A percentile compares a stretch with the other conserved stretches of the same genome.
Conservation (phyloP, 1,140 invertebrate genomes). For the Pogonomyrmex californicus region DNA sequence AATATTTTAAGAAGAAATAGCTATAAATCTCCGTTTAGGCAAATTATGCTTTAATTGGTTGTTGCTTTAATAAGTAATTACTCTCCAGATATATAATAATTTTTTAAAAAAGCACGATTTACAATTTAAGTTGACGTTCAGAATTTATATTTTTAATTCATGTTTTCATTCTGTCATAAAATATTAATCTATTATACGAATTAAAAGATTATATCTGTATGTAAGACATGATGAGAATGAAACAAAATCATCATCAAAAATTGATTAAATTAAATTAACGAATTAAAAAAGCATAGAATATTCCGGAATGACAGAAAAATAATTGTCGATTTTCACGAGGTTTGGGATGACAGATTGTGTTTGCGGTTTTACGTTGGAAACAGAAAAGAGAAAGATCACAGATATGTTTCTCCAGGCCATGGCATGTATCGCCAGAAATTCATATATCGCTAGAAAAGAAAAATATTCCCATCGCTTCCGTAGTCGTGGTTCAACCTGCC, state of each 20-base stretch:
- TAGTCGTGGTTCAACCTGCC: conserved; percentile 29
- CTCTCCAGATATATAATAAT: background rate
- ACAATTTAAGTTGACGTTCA: background rate
- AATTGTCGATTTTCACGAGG: conserved; percentile 35
- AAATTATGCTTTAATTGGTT: background rate
- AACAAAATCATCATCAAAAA: conserved; percentile 7
- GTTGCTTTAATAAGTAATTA: background rate
- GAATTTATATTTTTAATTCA: too few relatives aligned
- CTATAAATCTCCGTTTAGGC: background rate
- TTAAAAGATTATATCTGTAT: background rate
- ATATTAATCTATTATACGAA: background rate
- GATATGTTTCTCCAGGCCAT: conserved; percentile 47
- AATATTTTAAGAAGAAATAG: background rate
- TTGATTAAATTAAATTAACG: background rate
- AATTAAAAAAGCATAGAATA: background rate
- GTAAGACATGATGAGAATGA: background rate
- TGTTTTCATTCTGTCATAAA: background rate
- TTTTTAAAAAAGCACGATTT: background rate
- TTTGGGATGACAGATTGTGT: conserved; percentile 27
- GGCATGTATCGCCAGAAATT: conserved; percentile 51
- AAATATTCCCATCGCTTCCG: conserved; percentile 55
- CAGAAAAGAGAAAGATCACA: conserved; percentile 14
- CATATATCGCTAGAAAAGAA: conserved; percentile 62
- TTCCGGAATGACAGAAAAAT: conserved; percentile 1
- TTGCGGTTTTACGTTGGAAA: conserved; percentile 46